Conservation (phyloP, 2,888 invertebrate genomes). For the Dasysyrphus tricinctus region DNA sequence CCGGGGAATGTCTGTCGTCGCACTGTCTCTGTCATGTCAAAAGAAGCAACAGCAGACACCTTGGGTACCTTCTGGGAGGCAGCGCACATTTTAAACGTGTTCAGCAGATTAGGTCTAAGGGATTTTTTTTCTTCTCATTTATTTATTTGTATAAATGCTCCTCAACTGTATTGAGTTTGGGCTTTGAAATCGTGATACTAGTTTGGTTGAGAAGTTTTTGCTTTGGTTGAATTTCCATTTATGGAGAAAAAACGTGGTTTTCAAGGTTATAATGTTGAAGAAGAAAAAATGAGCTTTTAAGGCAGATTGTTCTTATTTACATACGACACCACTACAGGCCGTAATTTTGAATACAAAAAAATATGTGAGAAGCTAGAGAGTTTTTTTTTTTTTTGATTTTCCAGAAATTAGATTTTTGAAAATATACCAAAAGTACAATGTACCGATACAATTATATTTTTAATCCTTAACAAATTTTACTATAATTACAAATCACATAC, state of each 20-base stretch:
- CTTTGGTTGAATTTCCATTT: not conserved
- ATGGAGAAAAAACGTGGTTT: not conserved
- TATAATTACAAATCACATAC: too few relatives aligned
- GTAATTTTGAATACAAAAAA: too few relatives aligned
- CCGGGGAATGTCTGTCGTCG: conserved; percentile 57
- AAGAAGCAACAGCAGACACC: conserved; percentile 47
- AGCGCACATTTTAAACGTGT: conserved; percentile 58
- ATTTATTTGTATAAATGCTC: not conserved
- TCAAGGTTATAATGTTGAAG: too few relatives aligned
- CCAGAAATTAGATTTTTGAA: too few relatives aligned
- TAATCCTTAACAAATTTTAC: too few relatives aligned
- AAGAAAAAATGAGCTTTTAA: too few relatives aligned
- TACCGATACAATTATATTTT: too few relatives aligned
- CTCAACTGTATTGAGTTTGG: conserved; percentile 30
- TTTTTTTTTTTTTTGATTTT: too few relatives aligned
- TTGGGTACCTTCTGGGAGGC: conserved; percentile 34
- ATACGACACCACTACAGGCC: too few relatives aligned
- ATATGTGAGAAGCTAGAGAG: too few relatives aligned
- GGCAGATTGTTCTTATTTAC: not conserved
- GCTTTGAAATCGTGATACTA: conserved; percentile 25
- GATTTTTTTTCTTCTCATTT: not conserved
- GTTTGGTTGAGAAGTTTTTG: not conserved
- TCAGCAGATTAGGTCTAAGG: conserved; percentile 60
- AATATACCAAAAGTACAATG: too few relatives aligned
- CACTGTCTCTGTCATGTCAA: conserved; percentile 53